Evolutionary conservation across 1,140 invertebrate species (phyloP), one percentile per base, ranked within the genome.

Genomic region (Vollenhovia emeryi): DNA sequence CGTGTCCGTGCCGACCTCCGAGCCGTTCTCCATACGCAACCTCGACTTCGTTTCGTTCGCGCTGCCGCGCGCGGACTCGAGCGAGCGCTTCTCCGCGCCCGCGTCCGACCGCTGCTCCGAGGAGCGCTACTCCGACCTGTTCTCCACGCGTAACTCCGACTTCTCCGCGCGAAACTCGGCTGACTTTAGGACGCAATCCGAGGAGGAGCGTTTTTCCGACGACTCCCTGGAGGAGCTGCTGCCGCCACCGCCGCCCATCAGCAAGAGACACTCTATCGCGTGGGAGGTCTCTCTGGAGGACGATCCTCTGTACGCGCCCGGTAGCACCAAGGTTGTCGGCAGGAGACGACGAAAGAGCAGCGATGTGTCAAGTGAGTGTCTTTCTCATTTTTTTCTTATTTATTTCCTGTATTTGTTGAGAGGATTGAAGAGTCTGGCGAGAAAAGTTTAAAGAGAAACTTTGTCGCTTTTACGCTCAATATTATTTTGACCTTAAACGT

Each of bases 281-380:
- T 98, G 97, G 97, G 97, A 98, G 95, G 97, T 98, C 45, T 96
- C 97, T 64, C 95, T 98, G 75, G 97, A 96, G 92, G 96, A 96
- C 86, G 96, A 97, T 93, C 96, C 96, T 60, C 93, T 97, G 27
- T 95, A 97, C 33, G 97, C 96, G 21, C 97, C 97, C 43, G 97
- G 97, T 33, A 97, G 96, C 90, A 97, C 97, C 69, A 97, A 97
- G 94, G 97, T 97, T 88, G 95, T 96, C 64, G 96, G 96, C 21
- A 95, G 95, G 71, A 93, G 95, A 86, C 92, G 95, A 62, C 92
- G 95, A 86, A 94, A 95, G 88, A 96, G 95, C 85, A 95, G 95
- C 73, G 95, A 96, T 84, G 94, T 95, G 57, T 96, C 95, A 24
- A 96, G 95, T 96, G 89, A 91, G 94, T 93, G 33, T 6, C 9